Evolutionary conservation across 2,113 vertebrate species (phyloP).

Genomic region (Anseranas semipalmata): DNA sequence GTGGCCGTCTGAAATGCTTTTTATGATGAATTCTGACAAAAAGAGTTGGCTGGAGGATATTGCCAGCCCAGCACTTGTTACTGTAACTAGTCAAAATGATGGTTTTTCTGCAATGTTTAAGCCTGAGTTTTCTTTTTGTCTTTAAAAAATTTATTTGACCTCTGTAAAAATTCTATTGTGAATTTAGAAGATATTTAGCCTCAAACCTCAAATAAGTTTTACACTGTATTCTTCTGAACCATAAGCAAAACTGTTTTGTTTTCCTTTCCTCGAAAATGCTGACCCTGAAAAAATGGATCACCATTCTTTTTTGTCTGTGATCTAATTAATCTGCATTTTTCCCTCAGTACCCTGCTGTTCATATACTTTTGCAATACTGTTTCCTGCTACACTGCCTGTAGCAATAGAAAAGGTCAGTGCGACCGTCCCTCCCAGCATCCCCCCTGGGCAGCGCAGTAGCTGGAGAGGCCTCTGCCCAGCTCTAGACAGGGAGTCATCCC

Average conservation of each 20-base stretch:
- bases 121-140: neutral
- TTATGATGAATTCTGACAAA: conserved; percentile 22
- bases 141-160: conserved; percentile 10
- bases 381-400: fast-evolving
- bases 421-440: neutral
- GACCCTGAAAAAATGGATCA: neutral
- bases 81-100: neutral
- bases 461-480: neutral
- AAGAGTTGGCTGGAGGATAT: conserved; percentile 15
- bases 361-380: neutral
- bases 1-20: neutral
- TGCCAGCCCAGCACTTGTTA: neutral
- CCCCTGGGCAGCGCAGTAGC: neutral
- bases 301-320: neutral
- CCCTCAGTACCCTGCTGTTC: neutral
- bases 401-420: neutral
- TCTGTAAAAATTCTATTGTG: neutral
- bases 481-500: neutral
- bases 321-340: conserved; percentile 24
- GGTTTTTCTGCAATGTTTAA: neutral
- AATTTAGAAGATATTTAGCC: conserved; percentile 11
- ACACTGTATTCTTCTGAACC: neutral
- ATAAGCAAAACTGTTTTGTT: neutral
- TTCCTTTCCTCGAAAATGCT: conserved; percentile 17
- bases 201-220: neutral